Percentiles rank a stretch among this genome's conserved stretches.
Conservation (phyloP, 2,797 vertebrate species). For the Hapalemur alaotrensis region DNA sequence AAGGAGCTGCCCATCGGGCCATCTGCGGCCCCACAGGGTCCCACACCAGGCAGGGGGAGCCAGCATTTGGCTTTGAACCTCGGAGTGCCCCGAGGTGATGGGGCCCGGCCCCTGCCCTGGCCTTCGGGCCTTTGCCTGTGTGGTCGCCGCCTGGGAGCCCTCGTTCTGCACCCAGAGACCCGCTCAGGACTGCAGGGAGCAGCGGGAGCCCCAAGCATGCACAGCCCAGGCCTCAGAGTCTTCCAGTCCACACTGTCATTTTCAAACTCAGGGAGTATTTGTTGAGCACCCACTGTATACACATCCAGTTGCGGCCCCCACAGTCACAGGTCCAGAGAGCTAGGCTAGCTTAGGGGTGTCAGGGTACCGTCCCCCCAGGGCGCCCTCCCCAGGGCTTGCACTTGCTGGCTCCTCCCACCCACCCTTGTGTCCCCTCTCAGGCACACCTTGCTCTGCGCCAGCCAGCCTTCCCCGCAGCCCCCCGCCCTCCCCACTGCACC, state of each 20-base stretch:
- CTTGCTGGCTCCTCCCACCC: neutral
- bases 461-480: neutral
- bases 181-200: neutral
- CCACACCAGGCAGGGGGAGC: neutral
- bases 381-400: neutral
- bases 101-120: neutral
- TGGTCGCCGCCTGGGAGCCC: neutral
- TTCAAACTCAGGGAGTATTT: neutral
- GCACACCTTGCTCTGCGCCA: neutral
- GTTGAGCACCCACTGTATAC: neutral
- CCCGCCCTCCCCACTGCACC: neutral
- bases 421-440: neutral
- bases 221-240: neutral
- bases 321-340: neutral
- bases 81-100: neutral
- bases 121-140: neutral
- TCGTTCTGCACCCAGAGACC: neutral
- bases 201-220: neutral
- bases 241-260: neutral
- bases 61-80: neutral
- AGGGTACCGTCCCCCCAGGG: too few species aligned
- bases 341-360: neutral
- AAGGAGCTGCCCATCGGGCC: neutral
- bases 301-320: neutral
- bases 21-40: neutral